phyloP scores from a whole-genome alignment of 2,888 invertebrate genomes.

The Calliopum simillimum region DNA sequence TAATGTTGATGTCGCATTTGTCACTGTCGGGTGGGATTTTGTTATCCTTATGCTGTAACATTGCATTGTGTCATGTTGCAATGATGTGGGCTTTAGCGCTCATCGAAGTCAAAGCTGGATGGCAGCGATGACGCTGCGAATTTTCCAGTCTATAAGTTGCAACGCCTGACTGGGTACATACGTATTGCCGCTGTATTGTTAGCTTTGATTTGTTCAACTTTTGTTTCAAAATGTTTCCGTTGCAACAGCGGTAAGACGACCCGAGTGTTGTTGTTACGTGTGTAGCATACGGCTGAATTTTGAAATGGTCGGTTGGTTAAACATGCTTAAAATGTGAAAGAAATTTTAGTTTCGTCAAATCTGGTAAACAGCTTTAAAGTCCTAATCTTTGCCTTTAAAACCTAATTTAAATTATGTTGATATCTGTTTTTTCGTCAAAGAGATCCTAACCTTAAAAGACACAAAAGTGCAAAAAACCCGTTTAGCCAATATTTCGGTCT shows the following conservation, averaged over 20 bases:
- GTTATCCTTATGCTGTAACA: background rate
- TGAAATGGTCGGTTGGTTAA: no score
- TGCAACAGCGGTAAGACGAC: background rate
- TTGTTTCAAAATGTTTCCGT: conserved; percentile 20
- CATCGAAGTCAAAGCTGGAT: background rate
- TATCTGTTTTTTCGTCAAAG: no score
- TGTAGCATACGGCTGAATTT: no score
- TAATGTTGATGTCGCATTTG: conserved; percentile 29
- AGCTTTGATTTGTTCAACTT: conserved; percentile 20
- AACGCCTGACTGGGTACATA: conserved; percentile 37
- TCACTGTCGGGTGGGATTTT: conserved; percentile 32
- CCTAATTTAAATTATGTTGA: no score
- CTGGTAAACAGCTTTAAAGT: no score
- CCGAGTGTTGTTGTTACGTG: no score
- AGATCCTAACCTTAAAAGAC: no score
- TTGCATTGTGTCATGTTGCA: background rate
- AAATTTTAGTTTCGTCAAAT: no score
- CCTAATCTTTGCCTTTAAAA: no score
- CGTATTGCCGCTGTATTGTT: conserved; percentile 13
- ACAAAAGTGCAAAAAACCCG: no score
- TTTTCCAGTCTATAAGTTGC: conserved; percentile 43
- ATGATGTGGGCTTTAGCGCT: conserved; percentile 8
- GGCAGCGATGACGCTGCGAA: conserved; percentile 25
- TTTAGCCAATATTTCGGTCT: no score
- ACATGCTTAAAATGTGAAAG: no score